These are phyloP conservation scores for Drosophila falleni DNA, from an alignment of 2,888 invertebrate species.

Conservation along the genomic window DNA sequence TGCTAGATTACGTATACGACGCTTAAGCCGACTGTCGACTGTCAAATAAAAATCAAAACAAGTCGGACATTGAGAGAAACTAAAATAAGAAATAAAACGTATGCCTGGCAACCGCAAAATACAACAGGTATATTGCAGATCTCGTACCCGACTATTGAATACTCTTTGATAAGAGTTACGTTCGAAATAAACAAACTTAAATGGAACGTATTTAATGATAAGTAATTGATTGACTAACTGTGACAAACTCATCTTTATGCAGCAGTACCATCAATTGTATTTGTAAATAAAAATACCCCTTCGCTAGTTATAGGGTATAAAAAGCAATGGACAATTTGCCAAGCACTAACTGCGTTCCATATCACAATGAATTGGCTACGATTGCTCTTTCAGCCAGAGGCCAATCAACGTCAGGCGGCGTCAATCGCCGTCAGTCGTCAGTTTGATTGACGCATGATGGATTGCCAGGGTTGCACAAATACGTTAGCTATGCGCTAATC, in stretches of 20 bases:
- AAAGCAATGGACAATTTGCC: conserved; percentile 48
- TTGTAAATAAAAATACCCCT: too few relatives aligned
- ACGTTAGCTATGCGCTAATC: conserved; percentile 41
- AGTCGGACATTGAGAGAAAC: conserved; percentile 39
- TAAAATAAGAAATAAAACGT: conserved; percentile 30
- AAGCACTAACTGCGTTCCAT: conserved; percentile 4
- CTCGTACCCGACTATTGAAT: conserved; percentile 8
- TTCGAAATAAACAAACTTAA: not conserved
- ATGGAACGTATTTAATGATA: not conserved
- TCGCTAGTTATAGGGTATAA: not conserved
- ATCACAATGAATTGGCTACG: conserved; percentile 4
- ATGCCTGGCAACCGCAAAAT: conserved; percentile 58
- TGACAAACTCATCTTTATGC: not conserved
- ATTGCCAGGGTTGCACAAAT: conserved; percentile 38
- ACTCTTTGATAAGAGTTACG: not conserved
- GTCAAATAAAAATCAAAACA: conserved; percentile 57
- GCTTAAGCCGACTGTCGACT: conserved; percentile 30
- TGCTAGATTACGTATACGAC: conserved; percentile 45
- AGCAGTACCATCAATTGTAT: not conserved
- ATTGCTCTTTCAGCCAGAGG: conserved; percentile 17
- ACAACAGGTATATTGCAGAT: not conserved
- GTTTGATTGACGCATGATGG: conserved; percentile 48
- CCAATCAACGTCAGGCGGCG: conserved; percentile 63
- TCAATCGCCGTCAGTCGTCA: conserved; percentile 28
- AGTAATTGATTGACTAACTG: not conserved